Conservation (phyloP, 2,888 invertebrate species). For the Euclidia mi region DNA sequence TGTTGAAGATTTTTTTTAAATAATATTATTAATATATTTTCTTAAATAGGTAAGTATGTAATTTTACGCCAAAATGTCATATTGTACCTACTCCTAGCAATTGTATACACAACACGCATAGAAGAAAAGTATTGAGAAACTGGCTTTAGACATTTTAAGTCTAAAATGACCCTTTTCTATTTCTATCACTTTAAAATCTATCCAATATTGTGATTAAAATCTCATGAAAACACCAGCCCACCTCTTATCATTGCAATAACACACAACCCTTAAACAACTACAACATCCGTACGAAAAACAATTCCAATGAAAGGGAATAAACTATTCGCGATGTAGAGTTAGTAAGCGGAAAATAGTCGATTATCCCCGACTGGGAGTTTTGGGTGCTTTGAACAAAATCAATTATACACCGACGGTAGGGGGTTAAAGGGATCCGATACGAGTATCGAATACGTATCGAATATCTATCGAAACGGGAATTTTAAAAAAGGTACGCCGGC, state of each 20-base stretch:
- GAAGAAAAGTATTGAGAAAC: no score
- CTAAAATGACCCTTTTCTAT: no score
- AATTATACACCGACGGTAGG: slow-evolving; percentile 57
- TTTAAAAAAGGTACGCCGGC: slow-evolving; percentile 20
- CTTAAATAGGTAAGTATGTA: no score
- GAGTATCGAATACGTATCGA: slow-evolving; percentile 43
- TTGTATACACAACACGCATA: no score
- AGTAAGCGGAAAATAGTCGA: slow-evolving; percentile 62
- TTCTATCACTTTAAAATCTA: no score
- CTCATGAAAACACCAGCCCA: no score
- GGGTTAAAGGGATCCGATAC: slow-evolving; percentile 40
- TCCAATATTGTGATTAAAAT: no score
- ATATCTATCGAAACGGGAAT: slow-evolving; percentile 37
- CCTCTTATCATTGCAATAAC: neutral
- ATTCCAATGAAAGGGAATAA: slow-evolving; percentile 44
- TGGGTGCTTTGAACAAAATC: slow-evolving; percentile 59
- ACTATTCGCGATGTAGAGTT: slow-evolving; percentile 49
- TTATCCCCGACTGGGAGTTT: slow-evolving; percentile 48
- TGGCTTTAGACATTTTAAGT: no score
- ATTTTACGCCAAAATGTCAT: no score
- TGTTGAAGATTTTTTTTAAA: no score
- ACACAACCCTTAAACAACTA: neutral
- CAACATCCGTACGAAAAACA: slow-evolving; percentile 28
- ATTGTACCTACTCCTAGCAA: no score
- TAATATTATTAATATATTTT: no score